Evolutionary conservation across 1,140 invertebrate genomes (phyloP).

Genomic region (Drosophila albomicans): DNA sequence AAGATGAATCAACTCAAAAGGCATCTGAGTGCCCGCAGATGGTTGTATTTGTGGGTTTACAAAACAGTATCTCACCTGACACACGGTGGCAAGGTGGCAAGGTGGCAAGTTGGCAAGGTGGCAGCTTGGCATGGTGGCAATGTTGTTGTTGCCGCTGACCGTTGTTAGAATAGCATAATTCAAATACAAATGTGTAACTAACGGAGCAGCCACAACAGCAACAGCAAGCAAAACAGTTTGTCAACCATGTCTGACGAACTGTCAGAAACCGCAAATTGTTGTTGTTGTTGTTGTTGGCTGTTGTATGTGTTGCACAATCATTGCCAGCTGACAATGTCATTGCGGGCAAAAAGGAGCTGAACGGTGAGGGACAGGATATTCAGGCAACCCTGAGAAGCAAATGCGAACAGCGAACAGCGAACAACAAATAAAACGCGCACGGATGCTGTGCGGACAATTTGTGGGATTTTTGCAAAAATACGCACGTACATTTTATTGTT

Average conservation of each 20-base stretch:
- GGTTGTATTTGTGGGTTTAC: background rate
- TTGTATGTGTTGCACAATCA: constrained; percentile 30
- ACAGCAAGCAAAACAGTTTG: constrained; percentile 54
- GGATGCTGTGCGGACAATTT: constrained; percentile 69
- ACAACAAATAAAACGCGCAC: constrained; percentile 32
- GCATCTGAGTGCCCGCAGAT: background rate
- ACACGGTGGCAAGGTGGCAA: background rate
- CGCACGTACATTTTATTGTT: constrained; percentile 66
- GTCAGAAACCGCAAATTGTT: constrained; percentile 70
- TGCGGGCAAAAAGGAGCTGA: background rate
- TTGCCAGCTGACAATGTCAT: constrained; percentile 50
- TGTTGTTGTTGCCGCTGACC: constrained; percentile 11
- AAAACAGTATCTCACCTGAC: constrained; percentile 6
- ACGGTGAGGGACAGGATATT: background rate
- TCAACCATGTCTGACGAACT: constrained; percentile 76
- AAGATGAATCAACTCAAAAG: background rate
- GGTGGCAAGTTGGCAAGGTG: constrained; percentile 8
- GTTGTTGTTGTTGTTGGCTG: constrained; percentile 22
- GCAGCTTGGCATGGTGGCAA: background rate
- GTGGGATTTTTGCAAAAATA: constrained; percentile 55
- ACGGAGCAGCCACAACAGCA: constrained; percentile 26
- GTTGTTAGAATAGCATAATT: constrained; percentile 29
- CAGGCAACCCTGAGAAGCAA: background rate
- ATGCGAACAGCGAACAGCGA: constrained; percentile 1
- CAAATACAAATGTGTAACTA: constrained; percentile 26